Evolutionary conservation across 2,888 invertebrate species (phyloP), one percentile per base, ranked within the genome.

Genomic region (Folsomia manolachei): DNA sequence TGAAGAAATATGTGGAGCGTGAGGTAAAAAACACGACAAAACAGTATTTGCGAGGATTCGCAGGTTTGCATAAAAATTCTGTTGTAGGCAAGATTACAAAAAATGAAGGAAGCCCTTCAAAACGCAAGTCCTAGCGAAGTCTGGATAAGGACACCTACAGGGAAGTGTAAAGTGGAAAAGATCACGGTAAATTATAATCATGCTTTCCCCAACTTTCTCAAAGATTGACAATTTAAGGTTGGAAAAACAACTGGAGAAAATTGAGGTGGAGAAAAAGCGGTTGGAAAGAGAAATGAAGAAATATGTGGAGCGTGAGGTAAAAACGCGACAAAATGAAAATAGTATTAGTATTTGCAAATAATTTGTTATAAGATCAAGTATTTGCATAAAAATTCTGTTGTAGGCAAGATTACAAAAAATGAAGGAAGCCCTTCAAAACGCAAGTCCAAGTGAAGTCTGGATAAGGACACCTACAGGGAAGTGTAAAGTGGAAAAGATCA

Each of bases 401-500:
- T n/a, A n/a, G 85, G 86, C 62, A 84, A 85, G 73, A 23, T 14
- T 23, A 21, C 26, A 21, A 64, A 64, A 63, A 11, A 64, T 64
- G 64, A 64, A 64, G 27, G 64, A 64, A 64, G 64, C 64, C 19
- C 27, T 64, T 26, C 64, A 64, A 27, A 64, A 64, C 21, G 84
- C 70, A 25, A 27, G 19, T 53, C n/a, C 27, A 18, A 87, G 90
- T 82, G 92, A 93, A 39, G 90, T 94, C 4, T 85, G 93, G 65
- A 91, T 94, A 0, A 91, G 91, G 82, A 93, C 93, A 0, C 90
- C 93, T 0, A 91, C 90, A 0, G 92, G 94, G 0, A 90, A 92
- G 39, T 91, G 93, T 83, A 88, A 92, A 82, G 93, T 94, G 82
- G 90, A 93, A 86, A 92, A 89, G 2, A 93, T 95, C 79, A 94